Conservation (phyloP, 2,113 vertebrate genomes). For the Scatophagus argus region DNA sequence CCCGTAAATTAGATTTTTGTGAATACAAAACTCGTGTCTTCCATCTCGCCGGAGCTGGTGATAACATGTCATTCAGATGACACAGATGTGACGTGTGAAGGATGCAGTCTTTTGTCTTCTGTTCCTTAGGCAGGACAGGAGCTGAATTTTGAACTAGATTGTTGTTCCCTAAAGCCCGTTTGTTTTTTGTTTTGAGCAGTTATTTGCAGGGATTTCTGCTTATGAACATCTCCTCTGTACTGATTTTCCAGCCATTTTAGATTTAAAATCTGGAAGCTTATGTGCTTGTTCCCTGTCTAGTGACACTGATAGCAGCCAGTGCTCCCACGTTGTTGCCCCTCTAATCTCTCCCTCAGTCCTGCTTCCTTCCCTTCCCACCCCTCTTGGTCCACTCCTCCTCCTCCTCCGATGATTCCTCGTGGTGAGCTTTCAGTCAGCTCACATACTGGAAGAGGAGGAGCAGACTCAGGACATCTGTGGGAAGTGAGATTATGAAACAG, state of each 20-base stretch:
- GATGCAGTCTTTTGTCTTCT: slow-evolving; percentile 17
- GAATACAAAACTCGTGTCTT: slow-evolving; percentile 61
- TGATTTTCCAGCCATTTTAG: background rate
- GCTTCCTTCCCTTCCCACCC: slow-evolving; percentile 8
- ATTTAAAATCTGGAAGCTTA: background rate
- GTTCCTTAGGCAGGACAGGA: slow-evolving; percentile 7
- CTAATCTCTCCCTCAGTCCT: background rate
- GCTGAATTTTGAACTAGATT: background rate
- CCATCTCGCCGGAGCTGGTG: slow-evolving; percentile 25
- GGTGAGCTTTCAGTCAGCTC: slow-evolving; percentile 55
- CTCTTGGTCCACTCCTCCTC: slow-evolving; percentile 9
- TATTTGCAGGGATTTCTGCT: slow-evolving; percentile 6
- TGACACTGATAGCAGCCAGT: background rate
- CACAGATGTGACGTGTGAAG: slow-evolving; percentile 3
- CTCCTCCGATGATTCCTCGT: slow-evolving; percentile 26
- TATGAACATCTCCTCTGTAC: background rate
- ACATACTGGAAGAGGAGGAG: slow-evolving; percentile 67
- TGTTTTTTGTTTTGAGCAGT: background rate
- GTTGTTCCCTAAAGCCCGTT: slow-evolving; percentile 7
- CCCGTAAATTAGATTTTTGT: slow-evolving; percentile 54
- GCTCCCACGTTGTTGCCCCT: slow-evolving; percentile 6
- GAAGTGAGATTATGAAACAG: slow-evolving; percentile 73
- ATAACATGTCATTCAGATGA: slow-evolving; percentile 12
- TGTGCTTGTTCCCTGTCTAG: background rate
- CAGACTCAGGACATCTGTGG: slow-evolving; percentile 66